These are phyloP conservation scores for Channallabes apus DNA, from an alignment of 2,797 vertebrate species.

Conservation along the genomic window DNA sequence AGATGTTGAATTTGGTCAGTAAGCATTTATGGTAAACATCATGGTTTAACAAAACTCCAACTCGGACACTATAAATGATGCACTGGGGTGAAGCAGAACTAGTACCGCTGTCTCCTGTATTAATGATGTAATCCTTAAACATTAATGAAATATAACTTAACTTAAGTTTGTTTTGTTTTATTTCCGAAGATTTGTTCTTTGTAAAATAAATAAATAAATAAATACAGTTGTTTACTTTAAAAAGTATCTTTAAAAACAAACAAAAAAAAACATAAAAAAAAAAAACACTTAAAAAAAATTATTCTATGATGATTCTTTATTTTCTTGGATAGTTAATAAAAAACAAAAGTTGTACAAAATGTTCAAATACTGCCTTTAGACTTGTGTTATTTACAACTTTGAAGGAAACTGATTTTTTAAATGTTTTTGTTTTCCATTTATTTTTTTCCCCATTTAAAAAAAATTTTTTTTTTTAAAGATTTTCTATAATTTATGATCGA, in stretches of 20 bases:
- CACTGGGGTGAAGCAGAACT: not conserved
- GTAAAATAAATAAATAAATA: too few species aligned
- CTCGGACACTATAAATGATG: not conserved
- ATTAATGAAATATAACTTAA: not conserved
- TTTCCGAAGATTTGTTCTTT: not conserved
- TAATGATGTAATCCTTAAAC: too few species aligned
- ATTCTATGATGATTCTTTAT: too few species aligned
- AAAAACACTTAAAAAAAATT: too few species aligned
- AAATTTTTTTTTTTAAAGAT: not conserved
- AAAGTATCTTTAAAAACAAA: too few species aligned
- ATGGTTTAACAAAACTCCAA: not conserved
- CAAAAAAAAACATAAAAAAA: too few species aligned
- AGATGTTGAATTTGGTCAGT: not conserved
- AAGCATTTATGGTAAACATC: not conserved
- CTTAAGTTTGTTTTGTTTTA: not conserved
- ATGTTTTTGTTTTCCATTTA: not conserved
- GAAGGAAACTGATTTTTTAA: not conserved
- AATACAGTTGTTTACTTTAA: too few species aligned
- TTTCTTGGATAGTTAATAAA: not conserved
- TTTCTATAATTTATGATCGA: not conserved
- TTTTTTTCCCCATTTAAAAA: not conserved
- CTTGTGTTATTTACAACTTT: not conserved
- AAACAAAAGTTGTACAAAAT: not conserved
- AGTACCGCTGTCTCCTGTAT: not conserved
- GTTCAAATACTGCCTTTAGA: not conserved